Conservation (phyloP, 2,113 vertebrate genomes). For the Eupsittula cactorum region DNA sequence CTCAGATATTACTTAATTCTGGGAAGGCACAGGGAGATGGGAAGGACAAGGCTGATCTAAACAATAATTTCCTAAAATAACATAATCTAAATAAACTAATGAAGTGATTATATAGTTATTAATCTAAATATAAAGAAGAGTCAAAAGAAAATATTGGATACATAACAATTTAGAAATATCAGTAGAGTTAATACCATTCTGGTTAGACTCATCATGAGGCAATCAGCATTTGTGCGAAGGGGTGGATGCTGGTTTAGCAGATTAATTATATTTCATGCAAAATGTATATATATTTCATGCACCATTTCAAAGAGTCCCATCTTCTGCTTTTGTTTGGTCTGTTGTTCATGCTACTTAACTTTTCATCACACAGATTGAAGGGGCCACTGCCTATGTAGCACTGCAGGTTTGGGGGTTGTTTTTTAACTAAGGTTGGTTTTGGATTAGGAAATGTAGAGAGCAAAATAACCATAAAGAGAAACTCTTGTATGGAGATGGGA, state of each 20-base stretch:
- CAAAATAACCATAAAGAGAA: not conserved
- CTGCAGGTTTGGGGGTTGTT: not conserved
- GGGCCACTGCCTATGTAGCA: not conserved
- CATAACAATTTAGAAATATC: constrained; percentile 24
- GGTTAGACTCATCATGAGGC: not conserved
- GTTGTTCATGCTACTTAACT: not conserved
- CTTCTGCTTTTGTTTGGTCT: not conserved
- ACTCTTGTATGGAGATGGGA: not conserved
- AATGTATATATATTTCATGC: not conserved
- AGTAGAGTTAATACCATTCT: constrained; percentile 6
- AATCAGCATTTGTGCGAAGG: constrained; percentile 22
- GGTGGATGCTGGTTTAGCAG: not conserved
- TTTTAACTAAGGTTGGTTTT: not conserved
- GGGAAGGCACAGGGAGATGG: constrained; percentile 31
- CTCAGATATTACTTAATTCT: constrained; percentile 68
- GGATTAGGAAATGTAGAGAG: not conserved
- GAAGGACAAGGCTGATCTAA: constrained; percentile 39
- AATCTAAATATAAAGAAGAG: constrained; percentile 51
- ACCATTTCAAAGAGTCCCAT: not conserved
- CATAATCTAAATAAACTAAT: constrained; percentile 70
- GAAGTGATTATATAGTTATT: constrained; percentile 63
- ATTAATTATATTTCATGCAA: constrained; percentile 26
- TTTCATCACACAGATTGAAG: not conserved
- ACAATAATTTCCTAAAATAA: constrained; percentile 67
- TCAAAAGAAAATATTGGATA: constrained; percentile 3